Evolutionary conservation across 2,113 vertebrate species (phyloP).

Genomic region (Pterocles gutturalis): DNA sequence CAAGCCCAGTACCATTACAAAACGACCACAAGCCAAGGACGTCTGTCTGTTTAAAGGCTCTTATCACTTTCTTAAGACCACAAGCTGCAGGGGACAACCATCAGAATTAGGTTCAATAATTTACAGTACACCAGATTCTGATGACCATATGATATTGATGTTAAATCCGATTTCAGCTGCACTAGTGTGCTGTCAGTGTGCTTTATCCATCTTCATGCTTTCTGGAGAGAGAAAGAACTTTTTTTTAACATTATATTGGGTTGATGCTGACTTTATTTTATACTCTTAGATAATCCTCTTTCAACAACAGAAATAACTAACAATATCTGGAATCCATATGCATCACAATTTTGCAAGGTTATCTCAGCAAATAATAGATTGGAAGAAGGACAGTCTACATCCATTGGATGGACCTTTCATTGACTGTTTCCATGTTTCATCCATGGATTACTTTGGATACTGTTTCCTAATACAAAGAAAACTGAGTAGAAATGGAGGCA

Average conservation of each 20-base stretch:
- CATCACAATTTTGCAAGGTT: neutral
- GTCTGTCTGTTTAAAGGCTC: neutral
- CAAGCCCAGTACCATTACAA: neutral
- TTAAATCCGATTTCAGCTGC: neutral
- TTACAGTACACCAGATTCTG: neutral
- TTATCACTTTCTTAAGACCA: neutral
- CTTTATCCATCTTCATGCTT: neutral
- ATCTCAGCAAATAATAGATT: neutral
- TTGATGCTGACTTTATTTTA: neutral
- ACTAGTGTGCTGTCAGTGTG: neutral
- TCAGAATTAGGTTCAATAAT: neutral
- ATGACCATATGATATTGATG: neutral
- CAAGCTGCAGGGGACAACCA: neutral
- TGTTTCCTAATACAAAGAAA: neutral
- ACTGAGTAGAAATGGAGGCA: neutral
- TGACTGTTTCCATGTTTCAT: neutral
- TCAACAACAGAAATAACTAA: neutral
- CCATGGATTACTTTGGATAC: neutral
- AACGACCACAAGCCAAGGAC: neutral
- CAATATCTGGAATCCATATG: neutral
- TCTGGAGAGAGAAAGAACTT: neutral
- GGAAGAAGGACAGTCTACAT: neutral
- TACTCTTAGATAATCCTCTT: neutral
- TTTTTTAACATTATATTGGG: neutral
- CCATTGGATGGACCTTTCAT: neutral